phyloP scores from a whole-genome alignment of 64 coral and sea anemone genomes.

The Pachyseris speciosa region DNA sequence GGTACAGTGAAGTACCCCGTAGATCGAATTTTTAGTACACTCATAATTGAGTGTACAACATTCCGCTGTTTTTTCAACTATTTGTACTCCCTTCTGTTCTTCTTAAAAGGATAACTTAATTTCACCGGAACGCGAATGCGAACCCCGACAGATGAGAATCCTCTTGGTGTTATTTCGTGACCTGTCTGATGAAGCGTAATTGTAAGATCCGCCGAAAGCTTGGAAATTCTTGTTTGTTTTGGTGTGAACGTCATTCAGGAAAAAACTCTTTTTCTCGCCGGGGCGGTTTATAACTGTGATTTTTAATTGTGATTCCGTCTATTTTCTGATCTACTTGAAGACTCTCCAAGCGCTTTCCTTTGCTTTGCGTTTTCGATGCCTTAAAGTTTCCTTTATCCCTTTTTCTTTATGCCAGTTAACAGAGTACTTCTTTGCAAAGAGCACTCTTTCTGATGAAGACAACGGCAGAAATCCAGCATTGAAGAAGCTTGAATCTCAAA shows the following conservation, averaged over 20 bases:
- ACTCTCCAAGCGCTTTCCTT: neutral
- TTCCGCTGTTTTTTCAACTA: too few species aligned
- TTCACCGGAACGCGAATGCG: too few species aligned
- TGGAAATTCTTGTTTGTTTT: neutral
- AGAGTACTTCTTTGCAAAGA: slow-evolving; percentile 77
- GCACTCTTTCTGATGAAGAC: slow-evolving; percentile 10
- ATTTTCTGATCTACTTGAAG: neutral
- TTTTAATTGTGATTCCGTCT: neutral
- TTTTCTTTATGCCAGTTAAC: slow-evolving; percentile 57
- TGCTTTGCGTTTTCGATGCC: neutral
- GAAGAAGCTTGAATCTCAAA: neutral
- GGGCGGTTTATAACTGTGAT: too few species aligned
- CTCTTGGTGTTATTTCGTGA: neutral
- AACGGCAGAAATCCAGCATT: neutral
- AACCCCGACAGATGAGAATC: too few species aligned
- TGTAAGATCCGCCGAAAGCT: neutral
- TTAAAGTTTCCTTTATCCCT: neutral
- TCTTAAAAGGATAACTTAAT: too few species aligned
- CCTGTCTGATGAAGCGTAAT: neutral
- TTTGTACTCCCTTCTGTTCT: too few species aligned
- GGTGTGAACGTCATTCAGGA: neutral
- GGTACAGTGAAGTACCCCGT: slow-evolving; percentile 25
- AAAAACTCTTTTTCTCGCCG: too few species aligned
- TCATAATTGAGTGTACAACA: too few species aligned
- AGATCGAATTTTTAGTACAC: too few species aligned